phyloP scores from a whole-genome alignment of 2,113 vertebrate genomes.

The Bubalus kerabau region DNA sequence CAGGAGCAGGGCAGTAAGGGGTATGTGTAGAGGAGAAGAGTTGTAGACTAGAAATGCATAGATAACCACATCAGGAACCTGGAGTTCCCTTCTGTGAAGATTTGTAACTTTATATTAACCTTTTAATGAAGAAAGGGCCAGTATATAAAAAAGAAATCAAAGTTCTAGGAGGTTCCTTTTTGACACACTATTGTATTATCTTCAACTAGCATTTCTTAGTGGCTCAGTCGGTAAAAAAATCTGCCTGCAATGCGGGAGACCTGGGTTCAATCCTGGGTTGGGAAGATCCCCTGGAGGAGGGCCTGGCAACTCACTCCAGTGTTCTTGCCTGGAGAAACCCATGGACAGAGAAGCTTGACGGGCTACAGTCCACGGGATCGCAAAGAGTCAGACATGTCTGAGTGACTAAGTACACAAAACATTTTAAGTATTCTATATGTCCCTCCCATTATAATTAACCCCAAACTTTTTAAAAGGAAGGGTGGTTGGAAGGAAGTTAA shows the following conservation, averaged over 20 bases:
- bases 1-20: rapidly evolving
- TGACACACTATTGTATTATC: neutral
- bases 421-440: neutral
- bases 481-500: neutral
- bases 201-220: conserved; percentile 49
- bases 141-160: neutral
- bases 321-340: neutral
- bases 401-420: neutral
- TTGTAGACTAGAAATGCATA: neutral
- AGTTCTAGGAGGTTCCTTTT: neutral
- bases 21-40: neutral
- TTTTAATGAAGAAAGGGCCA: neutral
- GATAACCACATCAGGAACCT: neutral
- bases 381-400: neutral
- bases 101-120: neutral
- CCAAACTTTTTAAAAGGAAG: neutral
- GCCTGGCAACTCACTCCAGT: neutral
- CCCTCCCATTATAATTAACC: conserved; percentile 27
- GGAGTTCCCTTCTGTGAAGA: neutral
- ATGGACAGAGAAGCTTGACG: neutral
- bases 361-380: neutral
- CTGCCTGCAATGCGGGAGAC: neutral
- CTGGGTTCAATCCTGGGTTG: neutral
- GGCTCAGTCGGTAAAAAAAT: neutral
- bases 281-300: neutral